Evolutionary conservation across 2,888 invertebrate genomes (phyloP), one percentile per base, ranked within the genome.

Genomic region (Poecilus cupreus): DNA sequence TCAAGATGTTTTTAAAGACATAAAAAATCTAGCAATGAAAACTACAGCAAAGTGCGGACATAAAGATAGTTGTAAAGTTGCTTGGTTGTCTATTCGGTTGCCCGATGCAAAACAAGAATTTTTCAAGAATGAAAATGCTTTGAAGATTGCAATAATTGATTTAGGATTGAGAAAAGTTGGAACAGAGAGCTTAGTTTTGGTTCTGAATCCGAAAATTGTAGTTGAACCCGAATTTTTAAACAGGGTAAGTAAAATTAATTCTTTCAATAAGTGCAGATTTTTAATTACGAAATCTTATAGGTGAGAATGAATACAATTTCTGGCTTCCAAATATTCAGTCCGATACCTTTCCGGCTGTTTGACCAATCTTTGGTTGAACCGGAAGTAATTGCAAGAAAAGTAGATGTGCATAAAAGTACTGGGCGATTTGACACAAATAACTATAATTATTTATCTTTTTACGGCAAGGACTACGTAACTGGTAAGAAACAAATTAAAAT

Each of bases 301-400:
- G 95, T 97, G 10, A 93, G 98, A 82, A 97, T 99, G 96, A 98
- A 98, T 89, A 97, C 97, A 1, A 96, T 99, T 83, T 90, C 91
- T 84, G 94, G 95, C 84, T 94, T 93, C 89, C 98, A 98, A 91
- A 93, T 98, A 85, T 99, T 95, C 90, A 94, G 94, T 86, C 96
- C 98, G n/a, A 93, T 97, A 84, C 96, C 96, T 18, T 99, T 98
- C 89, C 92, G 94, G 85, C 96, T 97, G 87, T 97, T 94, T 90
- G 93, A 97, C 86, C 96, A 96, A 64, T 91, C 92, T 85, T 90
- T 94, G 84, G 90, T 89, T 82, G 90, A 90, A 83, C 89, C 90
- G 77, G 88, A 89, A 80, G 37, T 60, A 4, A 18, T 46, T 0
- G 43, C 20, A 5, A 22, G 68, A 20, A 91, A 91, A 75, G 88